A percentile compares a stretch with the other conserved stretches of the same genome.
Evolutionary conservation across 53 echinoderm and acorn worm species (phyloP).

Genomic region (Antedon mediterranea): DNA sequence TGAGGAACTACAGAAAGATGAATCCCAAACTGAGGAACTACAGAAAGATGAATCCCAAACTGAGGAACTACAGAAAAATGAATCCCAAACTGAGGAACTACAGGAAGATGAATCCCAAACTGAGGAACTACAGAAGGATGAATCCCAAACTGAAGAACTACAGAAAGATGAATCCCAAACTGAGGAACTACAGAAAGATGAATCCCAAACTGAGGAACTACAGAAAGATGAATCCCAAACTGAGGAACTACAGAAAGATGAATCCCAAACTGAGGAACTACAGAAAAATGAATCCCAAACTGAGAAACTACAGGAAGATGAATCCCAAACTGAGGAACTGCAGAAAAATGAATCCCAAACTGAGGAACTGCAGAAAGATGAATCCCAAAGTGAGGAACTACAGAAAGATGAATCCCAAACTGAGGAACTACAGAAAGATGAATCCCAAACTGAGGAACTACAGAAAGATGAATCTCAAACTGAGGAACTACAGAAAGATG

Average conservation of each 20-base stretch:
- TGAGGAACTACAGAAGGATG: constrained; percentile 15
- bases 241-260: not conserved
- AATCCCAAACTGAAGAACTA: constrained; percentile 16
- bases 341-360: too few species aligned
- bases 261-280: not conserved
- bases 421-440: too few species aligned
- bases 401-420: too few species aligned
- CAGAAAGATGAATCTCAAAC: constrained; percentile 5
- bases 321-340: too few species aligned
- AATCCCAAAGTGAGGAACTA: too few species aligned
- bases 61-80: constrained; percentile 14
- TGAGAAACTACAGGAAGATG: constrained; percentile 1
- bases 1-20: too few species aligned
- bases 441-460: too few species aligned
- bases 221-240: not conserved
- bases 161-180: constrained; percentile 8
- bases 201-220: not conserved
- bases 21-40: too few species aligned
- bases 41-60: too few species aligned
- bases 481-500: not conserved
- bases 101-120: not conserved
- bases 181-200: constrained; percentile 10
- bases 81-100: constrained; percentile 1
- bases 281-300: not conserved
- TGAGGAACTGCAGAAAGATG: constrained; percentile 1